Evolutionary conservation across 2,797 vertebrate genomes (phyloP).

Genomic region (Simalia tracyae): DNA sequence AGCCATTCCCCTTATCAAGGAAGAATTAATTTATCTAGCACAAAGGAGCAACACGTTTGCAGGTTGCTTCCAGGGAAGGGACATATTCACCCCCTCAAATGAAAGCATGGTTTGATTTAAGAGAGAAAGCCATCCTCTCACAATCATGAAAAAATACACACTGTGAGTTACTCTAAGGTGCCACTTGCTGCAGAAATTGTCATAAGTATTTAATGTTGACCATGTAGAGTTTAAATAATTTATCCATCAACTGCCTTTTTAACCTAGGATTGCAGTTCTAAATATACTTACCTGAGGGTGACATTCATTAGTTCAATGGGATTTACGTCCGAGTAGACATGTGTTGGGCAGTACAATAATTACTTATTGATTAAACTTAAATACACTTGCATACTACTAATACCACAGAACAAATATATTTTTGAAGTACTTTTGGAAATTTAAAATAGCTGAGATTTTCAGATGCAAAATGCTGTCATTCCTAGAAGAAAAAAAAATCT

Average conservation of each 20-base stretch:
- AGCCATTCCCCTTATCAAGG: background rate
- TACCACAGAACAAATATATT: background rate
- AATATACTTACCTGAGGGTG: background rate
- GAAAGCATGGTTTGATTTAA: background rate
- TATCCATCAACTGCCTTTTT: background rate
- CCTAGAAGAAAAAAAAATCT: background rate
- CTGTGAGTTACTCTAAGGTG: slow-evolving; percentile 21
- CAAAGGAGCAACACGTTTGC: background rate
- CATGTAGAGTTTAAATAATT: background rate
- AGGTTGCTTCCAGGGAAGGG: background rate
- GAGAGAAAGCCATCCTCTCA: background rate
- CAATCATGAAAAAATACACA: background rate
- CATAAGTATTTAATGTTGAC: background rate
- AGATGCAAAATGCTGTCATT: background rate
- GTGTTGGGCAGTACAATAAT: background rate
- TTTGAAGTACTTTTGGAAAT: background rate
- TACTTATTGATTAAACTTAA: background rate
- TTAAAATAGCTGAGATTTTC: slow-evolving; percentile 4
- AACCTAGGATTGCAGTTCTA: background rate
- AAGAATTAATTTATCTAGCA: slow-evolving; percentile 10
- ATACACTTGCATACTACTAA: background rate
- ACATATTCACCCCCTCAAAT: background rate
- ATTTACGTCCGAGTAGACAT: background rate
- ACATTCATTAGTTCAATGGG: background rate
- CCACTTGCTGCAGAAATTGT: slow-evolving; percentile 1